Evolutionary conservation across 1,140 invertebrate genomes (phyloP), one percentile per base, ranked within the genome.

Genomic region (Drosophila yakuba): DNA sequence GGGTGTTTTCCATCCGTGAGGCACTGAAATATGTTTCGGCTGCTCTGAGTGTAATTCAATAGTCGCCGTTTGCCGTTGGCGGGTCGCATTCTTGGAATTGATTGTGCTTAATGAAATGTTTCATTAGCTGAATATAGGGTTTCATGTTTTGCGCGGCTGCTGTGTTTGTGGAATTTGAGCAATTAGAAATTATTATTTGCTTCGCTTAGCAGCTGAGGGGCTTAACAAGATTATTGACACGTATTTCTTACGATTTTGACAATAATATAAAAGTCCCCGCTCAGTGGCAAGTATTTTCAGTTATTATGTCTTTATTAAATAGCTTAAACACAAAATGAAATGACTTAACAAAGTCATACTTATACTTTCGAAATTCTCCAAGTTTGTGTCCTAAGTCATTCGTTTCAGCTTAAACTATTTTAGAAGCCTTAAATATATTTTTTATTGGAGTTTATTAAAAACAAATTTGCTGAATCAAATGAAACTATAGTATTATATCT

Each of bases 111-210:
- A 83, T 89, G 75, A 89, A 88, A 83, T 88, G 79, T 88, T 88
- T 77, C 83, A 89, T 77, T 83, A 73, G 69, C 63, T 64, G 64
- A 77, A 80, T 85, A 88, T 88, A 67, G 67, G 61, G 81, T 88
- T 89, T 89, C 84, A 74, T 50, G 67, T 63, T 61, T 59, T 56
- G 57, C 48, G 57, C 38, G 32, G 45, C 8, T 67, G 61, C 50
- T 41, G 66, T 51, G 48, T 39, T 48, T 67, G 58, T 78, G 81
- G 81, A 85, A 85, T 85, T 78, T 86, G 75, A 88, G 83, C 83
- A 88, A 88, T 88, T 88, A 88, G 76, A 88, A 88, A 88, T 83
- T 88, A 83, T 88, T 88, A 88, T 80, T 66, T 67, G 84, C 80
- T 67, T 80, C 71, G 71, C 44, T 77, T 55, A 55, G 5, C 61